These are phyloP conservation scores for Drosophila imparisetae DNA, from an alignment of 2,888 invertebrate genomes.

Conservation along the genomic window DNA sequence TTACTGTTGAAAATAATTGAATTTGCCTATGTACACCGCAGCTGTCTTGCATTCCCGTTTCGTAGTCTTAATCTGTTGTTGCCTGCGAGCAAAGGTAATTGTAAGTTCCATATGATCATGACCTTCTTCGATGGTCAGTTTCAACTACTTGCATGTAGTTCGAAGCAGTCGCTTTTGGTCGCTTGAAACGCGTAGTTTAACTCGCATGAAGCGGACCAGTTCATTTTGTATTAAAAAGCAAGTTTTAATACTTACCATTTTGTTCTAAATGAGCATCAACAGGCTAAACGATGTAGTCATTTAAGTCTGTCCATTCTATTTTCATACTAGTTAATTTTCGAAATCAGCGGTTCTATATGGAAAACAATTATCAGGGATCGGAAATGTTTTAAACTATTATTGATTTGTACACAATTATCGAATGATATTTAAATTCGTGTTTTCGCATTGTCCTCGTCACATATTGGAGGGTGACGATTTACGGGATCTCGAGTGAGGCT, in stretches of 20 bases:
- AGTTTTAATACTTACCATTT: background rate
- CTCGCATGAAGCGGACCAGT: too few relatives aligned
- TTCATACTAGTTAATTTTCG: background rate
- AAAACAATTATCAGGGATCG: constrained; percentile 1
- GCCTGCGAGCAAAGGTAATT: too few relatives aligned
- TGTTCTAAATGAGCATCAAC: background rate
- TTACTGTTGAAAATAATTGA: too few relatives aligned
- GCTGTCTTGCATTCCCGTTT: too few relatives aligned
- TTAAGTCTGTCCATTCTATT: background rate
- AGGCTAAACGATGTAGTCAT: background rate
- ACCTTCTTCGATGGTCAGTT: too few relatives aligned
- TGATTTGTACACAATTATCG: constrained; percentile 1
- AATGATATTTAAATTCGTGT: constrained; percentile 2
- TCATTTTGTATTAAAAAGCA: too few relatives aligned
- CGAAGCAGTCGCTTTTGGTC: too few relatives aligned
- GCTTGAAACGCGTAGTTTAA: too few relatives aligned
- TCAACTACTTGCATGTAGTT: too few relatives aligned
- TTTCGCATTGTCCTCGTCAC: constrained; percentile 71
- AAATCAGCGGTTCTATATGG: background rate
- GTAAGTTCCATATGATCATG: too few relatives aligned
- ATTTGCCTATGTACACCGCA: too few relatives aligned
- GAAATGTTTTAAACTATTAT: constrained; percentile 1
- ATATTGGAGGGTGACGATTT: constrained; percentile 83
- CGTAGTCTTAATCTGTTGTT: too few relatives aligned
- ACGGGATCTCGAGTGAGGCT: constrained; percentile 80